Evolutionary conservation across 1,140 invertebrate species (phyloP).

Genomic region (Drosophila cardini): DNA sequence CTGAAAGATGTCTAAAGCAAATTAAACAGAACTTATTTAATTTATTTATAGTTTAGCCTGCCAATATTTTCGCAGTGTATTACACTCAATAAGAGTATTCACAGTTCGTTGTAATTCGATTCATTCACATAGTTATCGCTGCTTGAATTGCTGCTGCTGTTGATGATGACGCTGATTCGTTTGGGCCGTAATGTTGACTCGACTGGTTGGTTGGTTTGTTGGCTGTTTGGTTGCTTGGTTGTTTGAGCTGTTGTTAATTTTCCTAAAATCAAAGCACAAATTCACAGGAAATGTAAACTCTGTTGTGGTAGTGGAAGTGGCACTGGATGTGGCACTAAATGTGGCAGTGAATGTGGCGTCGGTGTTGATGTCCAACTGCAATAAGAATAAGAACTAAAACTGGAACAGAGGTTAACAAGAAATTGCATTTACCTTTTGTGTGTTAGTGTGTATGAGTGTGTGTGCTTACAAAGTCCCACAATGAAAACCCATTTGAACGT

Average conservation of each 20-base stretch:
- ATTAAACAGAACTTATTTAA: no score
- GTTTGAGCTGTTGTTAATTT: slow-evolving; percentile 83
- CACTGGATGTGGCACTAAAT: slow-evolving; percentile 38
- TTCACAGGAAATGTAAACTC: slow-evolving; percentile 81
- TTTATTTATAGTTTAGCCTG: no score
- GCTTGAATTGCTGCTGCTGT: slow-evolving; percentile 48
- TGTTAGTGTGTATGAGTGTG: no score
- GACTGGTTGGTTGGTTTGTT: slow-evolving; percentile 47
- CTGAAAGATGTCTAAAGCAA: no score
- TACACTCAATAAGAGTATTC: slow-evolving; percentile 11
- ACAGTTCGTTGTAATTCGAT: neutral
- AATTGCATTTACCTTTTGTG: slow-evolving; percentile 61
- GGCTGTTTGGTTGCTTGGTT: slow-evolving; percentile 50
- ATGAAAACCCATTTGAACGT: slow-evolving; percentile 30
- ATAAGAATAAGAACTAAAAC: slow-evolving; percentile 45
- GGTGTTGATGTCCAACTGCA: slow-evolving; percentile 28
- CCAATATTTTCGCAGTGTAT: neutral
- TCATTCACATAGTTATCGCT: slow-evolving; percentile 51
- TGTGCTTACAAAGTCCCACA: slow-evolving; percentile 46
- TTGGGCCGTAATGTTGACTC: slow-evolving; percentile 79
- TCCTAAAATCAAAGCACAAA: slow-evolving; percentile 82
- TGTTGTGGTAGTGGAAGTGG: slow-evolving; percentile 60
- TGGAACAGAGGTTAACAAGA: slow-evolving; percentile 53
- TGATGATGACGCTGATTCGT: slow-evolving; percentile 80
- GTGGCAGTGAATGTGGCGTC: slow-evolving; percentile 17